Conservation (phyloP, 2,113 vertebrate species). For the Numida meleagris region DNA sequence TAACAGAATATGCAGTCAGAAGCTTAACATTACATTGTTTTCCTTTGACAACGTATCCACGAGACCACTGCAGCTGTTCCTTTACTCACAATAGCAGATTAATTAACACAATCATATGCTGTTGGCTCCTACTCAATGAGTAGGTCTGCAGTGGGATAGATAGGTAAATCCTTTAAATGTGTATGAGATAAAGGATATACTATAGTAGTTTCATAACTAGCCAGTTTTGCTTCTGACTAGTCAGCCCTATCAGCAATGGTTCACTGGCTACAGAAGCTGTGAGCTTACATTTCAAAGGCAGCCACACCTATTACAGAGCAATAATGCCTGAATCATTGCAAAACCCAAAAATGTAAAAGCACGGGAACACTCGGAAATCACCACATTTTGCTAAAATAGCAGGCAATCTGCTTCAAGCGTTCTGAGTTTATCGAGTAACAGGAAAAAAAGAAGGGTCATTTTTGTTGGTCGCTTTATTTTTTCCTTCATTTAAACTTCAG, state of each 20-base stretch:
- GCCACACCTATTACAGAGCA: conserved; percentile 78
- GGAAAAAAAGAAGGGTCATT: not conserved
- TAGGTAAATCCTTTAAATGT: conserved; percentile 99
- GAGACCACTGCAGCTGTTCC: conserved; percentile 98
- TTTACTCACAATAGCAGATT: conserved; percentile 99
- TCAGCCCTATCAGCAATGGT: conserved; percentile 83
- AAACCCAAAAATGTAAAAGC: conserved; percentile 70
- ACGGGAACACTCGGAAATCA: conserved; percentile 71
- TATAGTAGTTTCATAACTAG: conserved; percentile 86
- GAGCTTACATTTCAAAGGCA: conserved; percentile 75
- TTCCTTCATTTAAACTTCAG: conserved; percentile 78
- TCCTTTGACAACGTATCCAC: conserved; percentile 98
- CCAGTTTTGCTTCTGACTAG: conserved; percentile 89
- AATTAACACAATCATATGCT: conserved; percentile 99
- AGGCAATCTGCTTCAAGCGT: conserved; percentile 68
- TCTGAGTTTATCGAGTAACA: conserved; percentile 56
- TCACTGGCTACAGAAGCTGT: conserved; percentile 70
- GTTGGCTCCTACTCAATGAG: conserved; percentile 97
- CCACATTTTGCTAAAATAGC: conserved; percentile 75
- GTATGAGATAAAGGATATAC: conserved; percentile 90
- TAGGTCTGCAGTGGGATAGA: conserved; percentile 98
- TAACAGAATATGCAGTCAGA: conserved; percentile 97
- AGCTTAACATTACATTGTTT: conserved; percentile 99
- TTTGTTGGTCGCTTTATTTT: conserved; percentile 71
- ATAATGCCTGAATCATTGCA: conserved; percentile 71